Percentiles rank a stretch among this genome's conserved stretches.
phyloP scores from a whole-genome alignment of 1,140 invertebrate genomes.

The Drosophila ogumai region DNA sequence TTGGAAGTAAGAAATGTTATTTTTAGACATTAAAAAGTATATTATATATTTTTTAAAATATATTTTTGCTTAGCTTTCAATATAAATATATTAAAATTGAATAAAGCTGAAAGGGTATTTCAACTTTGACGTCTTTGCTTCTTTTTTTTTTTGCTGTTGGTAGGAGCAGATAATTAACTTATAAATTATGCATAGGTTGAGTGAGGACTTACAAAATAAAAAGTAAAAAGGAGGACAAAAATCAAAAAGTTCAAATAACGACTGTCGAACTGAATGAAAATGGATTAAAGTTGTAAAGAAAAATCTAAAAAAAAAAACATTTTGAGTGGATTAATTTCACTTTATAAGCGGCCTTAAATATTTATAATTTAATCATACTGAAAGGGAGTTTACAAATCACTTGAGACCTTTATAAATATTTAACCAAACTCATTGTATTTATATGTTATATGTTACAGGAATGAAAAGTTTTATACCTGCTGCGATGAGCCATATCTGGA shows the following conservation, averaged over 20 bases:
- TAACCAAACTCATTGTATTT: conserved; percentile 17
- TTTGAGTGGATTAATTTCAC: neutral
- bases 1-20: neutral
- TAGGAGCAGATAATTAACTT: conserved; percentile 72
- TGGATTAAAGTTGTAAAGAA: conserved; percentile 13
- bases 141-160: conserved; percentile 11
- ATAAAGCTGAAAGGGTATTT: neutral
- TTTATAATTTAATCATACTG: neutral
- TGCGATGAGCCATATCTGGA: conserved; percentile 98
- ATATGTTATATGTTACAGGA: conserved; percentile 86
- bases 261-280: conserved; percentile 22
- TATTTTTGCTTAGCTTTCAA: neutral
- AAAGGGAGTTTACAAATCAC: neutral
- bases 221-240: neutral
- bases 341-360: neutral
- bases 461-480: conserved; percentile 98
- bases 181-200: conserved; percentile 62
- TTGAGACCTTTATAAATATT: neutral
- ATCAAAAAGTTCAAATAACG: neutral
- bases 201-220: neutral
- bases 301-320: neutral
- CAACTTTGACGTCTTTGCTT: neutral
- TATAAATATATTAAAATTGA: neutral
- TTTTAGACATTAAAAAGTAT: neutral
- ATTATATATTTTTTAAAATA: neutral